Percentiles rank a stretch among this genome's conserved stretches.
These are phyloP conservation scores for Cinara cedri DNA, from an alignment of 2,888 invertebrate species.

Conservation along the genomic window DNA sequence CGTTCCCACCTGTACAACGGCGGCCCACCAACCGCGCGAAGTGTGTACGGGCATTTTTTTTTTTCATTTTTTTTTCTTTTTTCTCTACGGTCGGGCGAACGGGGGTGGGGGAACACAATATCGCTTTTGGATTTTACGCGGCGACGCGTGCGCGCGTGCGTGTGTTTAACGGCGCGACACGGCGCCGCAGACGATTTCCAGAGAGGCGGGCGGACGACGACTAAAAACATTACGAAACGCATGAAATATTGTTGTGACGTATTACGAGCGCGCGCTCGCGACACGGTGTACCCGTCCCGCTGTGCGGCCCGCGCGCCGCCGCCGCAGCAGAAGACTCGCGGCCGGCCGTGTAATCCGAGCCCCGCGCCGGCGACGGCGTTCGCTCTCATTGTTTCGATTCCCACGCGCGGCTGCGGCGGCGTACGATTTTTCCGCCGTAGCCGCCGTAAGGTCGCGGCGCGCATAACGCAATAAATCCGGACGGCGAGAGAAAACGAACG, in stretches of 20 bases:
- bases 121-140: no score
- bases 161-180: no score
- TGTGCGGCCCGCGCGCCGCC: slow-evolving; percentile 24
- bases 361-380: background rate
- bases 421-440: background rate
- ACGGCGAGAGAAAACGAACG: background rate
- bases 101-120: no score
- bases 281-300: slow-evolving; percentile 35
- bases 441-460: background rate
- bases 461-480: slow-evolving; percentile 18
- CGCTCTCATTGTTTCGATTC: slow-evolving; percentile 49
- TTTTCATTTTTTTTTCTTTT: no score
- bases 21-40: no score
- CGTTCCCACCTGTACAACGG: no score
- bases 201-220: background rate
- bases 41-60: no score
- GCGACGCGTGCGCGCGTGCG: background rate
- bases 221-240: no score
- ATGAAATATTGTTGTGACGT: background rate
- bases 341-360: slow-evolving; percentile 43
- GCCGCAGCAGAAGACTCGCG: background rate
- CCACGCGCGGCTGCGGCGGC: slow-evolving; percentile 23
- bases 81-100: no score
- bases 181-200: background rate
- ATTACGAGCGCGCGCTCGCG: slow-evolving; percentile 25